Evolutionary conservation across 92 coral and sea anemone genomes (phyloP), one percentile per base, ranked within the genome.

Genomic region (Palythoa grandiflora): DNA sequence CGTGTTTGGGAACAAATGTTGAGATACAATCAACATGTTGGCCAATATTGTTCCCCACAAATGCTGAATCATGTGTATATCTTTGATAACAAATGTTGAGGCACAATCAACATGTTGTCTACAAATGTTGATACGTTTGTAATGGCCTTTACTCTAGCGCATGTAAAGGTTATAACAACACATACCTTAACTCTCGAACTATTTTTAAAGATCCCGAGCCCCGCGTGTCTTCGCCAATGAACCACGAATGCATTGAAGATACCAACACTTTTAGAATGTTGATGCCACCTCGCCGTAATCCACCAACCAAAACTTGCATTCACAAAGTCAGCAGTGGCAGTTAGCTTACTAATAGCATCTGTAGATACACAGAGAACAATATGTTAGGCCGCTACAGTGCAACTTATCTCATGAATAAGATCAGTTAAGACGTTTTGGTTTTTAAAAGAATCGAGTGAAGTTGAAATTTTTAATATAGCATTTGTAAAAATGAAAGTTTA

Each of bases 231-330:
- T 55, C 66, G 47, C 83, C 83, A 77, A 51, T 54, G 83, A 52
- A 77, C 48, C 65, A 55, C 48, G 63, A 77, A 77, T 36, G 63
- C 66, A 14, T 77, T 39, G 11, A 66, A 10, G 53, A 38, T 15
- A 60, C 52, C 72, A 38, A 38, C 57, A 40, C 19, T 20, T 51
- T 53, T 50, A 51, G 60, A 17, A 61, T 59, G 72, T 17, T 38
- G 52, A 66, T 17, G 17, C 84, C 84, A 79, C 7, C 16, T 59
- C n/a, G 40, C 84, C 8, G 60, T 55, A 12, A 79, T 20, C 55
- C 48, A 57, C 84, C 84, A 79, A 1, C 84, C 84, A 79, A 79
- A 79, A 79, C 55, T 59, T 79, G 73, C 16, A 39, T 39, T 79
- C 39, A 79, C 73, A 47, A 38, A 61, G 6, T 59, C 13, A 36